phyloP scores from a whole-genome alignment of 2,113 vertebrate species.

The Zingel zingel region DNA sequence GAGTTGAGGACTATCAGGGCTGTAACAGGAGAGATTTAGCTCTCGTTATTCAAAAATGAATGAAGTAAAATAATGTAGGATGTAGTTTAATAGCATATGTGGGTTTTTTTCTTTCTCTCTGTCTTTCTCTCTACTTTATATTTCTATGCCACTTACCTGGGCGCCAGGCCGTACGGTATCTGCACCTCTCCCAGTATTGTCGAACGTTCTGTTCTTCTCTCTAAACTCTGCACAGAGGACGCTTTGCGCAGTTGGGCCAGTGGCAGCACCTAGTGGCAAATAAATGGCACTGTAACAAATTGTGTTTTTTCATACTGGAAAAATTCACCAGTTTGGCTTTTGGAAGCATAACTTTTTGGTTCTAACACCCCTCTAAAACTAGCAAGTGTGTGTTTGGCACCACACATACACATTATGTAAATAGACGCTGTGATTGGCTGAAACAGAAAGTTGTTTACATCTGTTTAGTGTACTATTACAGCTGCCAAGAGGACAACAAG shows the following conservation, averaged over 20 bases:
- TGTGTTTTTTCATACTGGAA: constrained; percentile 1
- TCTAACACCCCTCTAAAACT: background rate
- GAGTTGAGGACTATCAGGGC: constrained; percentile 73
- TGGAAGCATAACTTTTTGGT: background rate
- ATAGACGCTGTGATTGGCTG: constrained; percentile 23
- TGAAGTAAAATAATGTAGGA: no score
- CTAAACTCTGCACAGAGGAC: constrained; percentile 90
- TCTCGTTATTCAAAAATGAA: background rate
- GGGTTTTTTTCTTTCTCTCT: background rate
- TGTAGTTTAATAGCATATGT: background rate
- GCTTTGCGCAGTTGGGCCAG: constrained; percentile 90
- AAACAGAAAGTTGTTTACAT: constrained; percentile 25
- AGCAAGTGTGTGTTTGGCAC: constrained; percentile 6
- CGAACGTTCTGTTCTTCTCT: constrained; percentile 87
- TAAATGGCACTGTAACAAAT: constrained; percentile 44
- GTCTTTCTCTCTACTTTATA: background rate
- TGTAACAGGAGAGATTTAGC: constrained; percentile 33
- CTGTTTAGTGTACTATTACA: background rate
- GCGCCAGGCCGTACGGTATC: constrained; percentile 67
- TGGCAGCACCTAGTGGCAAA: constrained; percentile 90
- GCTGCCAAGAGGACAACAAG: constrained; percentile 34
- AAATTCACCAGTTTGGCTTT: constrained; percentile 16
- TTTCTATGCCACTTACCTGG: constrained; percentile 82
- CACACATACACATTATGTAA: constrained; percentile 4
- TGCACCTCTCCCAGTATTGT: constrained; percentile 84